A percentile compares a stretch with the other conserved stretches of the same genome.
Evolutionary conservation across 2,113 vertebrate genomes (phyloP).

Genomic region (Ranitomeya imitator): DNA sequence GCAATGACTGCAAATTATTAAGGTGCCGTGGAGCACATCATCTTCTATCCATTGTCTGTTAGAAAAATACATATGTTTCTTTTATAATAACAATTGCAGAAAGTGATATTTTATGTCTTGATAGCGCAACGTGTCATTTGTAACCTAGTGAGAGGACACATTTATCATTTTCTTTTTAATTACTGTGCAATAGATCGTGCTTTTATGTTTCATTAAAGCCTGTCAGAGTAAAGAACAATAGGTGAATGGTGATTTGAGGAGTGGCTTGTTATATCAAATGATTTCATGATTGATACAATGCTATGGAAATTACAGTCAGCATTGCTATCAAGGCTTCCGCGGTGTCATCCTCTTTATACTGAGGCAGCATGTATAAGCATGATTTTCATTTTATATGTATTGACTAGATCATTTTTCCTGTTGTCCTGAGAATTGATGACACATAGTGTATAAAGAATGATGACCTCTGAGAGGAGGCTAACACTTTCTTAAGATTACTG

Average conservation of each 20-base stretch:
- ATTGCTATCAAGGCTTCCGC: conserved; percentile 95
- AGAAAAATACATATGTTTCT: conserved; percentile 1
- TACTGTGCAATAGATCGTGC: background rate
- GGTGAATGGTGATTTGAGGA: conserved; percentile 91
- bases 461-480: conserved; percentile 94
- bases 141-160: background rate
- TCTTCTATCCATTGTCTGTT: background rate
- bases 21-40: background rate
- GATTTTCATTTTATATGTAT: conserved; percentile 99
- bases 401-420: conserved; percentile 94
- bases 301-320: conserved; percentile 87
- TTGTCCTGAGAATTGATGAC: conserved; percentile 99
- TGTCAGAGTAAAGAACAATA: conserved; percentile 67
- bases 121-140: background rate
- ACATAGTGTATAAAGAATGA: conserved; percentile 98
- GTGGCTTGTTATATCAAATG: conserved; percentile 91
- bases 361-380: conserved; percentile 98
- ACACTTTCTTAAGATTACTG: conserved; percentile 93
- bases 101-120: background rate
- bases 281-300: conserved; percentile 98
- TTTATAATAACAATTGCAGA: background rate
- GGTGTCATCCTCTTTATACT: conserved; percentile 85
- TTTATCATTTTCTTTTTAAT: conserved; percentile 7
- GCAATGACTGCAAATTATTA: conserved; percentile 22
- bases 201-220: background rate